Percentiles rank a stretch among this genome's conserved stretches.
These are phyloP conservation scores for Eristalis pertinax DNA, from an alignment of 2,888 invertebrate species.

Conservation along the genomic window DNA sequence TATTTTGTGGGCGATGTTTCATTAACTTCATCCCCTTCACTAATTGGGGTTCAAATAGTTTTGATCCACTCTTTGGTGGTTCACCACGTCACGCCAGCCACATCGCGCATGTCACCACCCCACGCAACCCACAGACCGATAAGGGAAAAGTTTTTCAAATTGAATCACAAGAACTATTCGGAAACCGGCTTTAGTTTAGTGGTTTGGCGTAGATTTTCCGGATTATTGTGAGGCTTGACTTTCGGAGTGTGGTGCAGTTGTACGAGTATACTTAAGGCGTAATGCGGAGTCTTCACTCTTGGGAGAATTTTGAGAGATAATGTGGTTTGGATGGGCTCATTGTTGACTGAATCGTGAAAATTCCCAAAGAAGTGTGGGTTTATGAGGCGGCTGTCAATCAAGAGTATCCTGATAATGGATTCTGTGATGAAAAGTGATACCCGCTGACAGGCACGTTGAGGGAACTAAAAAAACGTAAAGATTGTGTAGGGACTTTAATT, in stretches of 20 bases:
- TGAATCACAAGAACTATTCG: conserved; percentile 41
- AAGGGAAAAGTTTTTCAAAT: conserved; percentile 40
- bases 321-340: background rate
- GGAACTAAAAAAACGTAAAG: too few species aligned
- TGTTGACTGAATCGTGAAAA: too few species aligned
- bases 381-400: too few species aligned
- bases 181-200: background rate
- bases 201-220: conserved; percentile 10
- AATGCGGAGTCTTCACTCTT: background rate
- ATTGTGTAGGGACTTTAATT: too few species aligned
- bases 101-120: background rate
- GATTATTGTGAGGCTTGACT: background rate
- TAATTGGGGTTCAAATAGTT: conserved; percentile 68
- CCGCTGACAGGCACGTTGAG: too few species aligned
- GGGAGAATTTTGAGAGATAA: background rate
- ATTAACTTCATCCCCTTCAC: conserved; percentile 57
- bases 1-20: conserved; percentile 26
- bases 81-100: background rate
- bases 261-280: too few species aligned
- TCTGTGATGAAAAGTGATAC: too few species aligned
- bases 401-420: too few species aligned
- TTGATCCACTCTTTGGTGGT: conserved; percentile 39
- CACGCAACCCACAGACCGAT: background rate
- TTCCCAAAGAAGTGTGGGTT: too few species aligned
- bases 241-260: background rate